Evolutionary conservation across 2,888 invertebrate genomes (phyloP).

Genomic region (Geotrupes spiniger): DNA sequence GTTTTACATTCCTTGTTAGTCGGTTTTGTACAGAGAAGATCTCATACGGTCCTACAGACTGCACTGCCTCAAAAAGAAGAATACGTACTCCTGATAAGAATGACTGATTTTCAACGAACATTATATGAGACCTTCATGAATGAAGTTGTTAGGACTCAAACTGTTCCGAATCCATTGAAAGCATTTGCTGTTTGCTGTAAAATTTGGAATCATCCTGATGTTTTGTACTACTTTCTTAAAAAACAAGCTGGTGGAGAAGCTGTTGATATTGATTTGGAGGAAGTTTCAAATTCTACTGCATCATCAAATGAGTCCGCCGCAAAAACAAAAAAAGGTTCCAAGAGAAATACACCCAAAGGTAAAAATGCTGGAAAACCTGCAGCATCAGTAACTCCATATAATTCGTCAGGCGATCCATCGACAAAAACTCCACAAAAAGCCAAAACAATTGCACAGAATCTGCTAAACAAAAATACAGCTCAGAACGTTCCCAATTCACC

Average conservation of each 20-base stretch:
- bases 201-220: conserved; percentile 96
- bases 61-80: conserved; percentile 93
- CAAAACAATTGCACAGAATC: too few species aligned
- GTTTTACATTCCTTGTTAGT: conserved; percentile 91
- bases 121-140: conserved; percentile 94
- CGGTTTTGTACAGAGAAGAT: conserved; percentile 94
- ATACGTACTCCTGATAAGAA: conserved; percentile 82
- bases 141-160: conserved; percentile 80
- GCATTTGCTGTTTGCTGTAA: conserved; percentile 99
- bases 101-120: conserved; percentile 87
- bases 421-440: conserved; percentile 12
- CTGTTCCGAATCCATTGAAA: conserved; percentile 92
- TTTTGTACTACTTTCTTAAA: conserved; percentile 81
- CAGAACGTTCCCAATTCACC: conserved; percentile 46
- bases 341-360: conserved; percentile 45
- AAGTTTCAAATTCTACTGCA: conserved; percentile 58
- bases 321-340: conserved; percentile 47
- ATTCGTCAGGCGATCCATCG: conserved; percentile 22
- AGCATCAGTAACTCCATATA: conserved; percentile 55
- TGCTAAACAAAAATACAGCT: conserved; percentile 12
- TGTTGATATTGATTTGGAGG: conserved; percentile 79
- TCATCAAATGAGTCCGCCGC: conserved; percentile 45
- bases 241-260: conserved; percentile 77
- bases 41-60: conserved; percentile 89
- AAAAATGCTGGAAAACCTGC: conserved; percentile 53